Base-by-base conservation (phyloP, 2,797 vertebrate genomes). In the Onychomys leucogaster region DNA sequence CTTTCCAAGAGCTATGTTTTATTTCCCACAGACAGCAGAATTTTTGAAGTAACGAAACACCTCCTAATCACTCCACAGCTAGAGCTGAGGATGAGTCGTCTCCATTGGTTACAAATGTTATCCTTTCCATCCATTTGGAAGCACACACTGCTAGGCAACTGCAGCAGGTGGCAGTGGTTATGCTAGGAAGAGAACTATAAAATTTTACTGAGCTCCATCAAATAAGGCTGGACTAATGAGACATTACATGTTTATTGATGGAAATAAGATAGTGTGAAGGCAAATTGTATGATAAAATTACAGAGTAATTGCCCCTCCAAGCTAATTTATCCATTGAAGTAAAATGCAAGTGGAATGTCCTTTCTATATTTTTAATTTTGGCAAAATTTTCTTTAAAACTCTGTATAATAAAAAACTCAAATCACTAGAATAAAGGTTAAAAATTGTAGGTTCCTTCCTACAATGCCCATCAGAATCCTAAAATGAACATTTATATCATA, bases 281-380 rank as follows among this genome's bases (percentile, higher is more conserved):
- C 19, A 89, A 89, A 75, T 59, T 75, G 32, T 59, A 61, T 17
- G 1, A 34, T 75, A 43, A 89, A 76, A 5, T 43, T 77, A 43
- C 13, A 76, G 59, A 78, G 75, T 46, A 90, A 55, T 90, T 10
- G 0, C 0, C 4, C 8, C 25, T 5, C 29, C 9, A 83, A 95
- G 90, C 61, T 59, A 95, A 87, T 92, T 82, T 82, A 34, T 88
- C 34, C n/a, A n/a, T 83, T 52, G 86, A 80, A 92, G 55, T 73
- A n/a, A 91, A 52, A 43, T 82, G 34, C 2, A 90, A 86, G 59
- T 77, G 73, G 71, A 90, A 91, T 17, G 2, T 34, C 14, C 23
- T 52, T 52, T 71, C 4, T 37, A 34, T 61, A 16, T 83, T 89
- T 52, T 82, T 71, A 46, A 43, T 77, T 43, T 96, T 78, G 61